These are phyloP conservation scores for Pristionchus entomophagus DNA, from an alignment of 2,888 invertebrate species.

Conservation along the genomic window DNA sequence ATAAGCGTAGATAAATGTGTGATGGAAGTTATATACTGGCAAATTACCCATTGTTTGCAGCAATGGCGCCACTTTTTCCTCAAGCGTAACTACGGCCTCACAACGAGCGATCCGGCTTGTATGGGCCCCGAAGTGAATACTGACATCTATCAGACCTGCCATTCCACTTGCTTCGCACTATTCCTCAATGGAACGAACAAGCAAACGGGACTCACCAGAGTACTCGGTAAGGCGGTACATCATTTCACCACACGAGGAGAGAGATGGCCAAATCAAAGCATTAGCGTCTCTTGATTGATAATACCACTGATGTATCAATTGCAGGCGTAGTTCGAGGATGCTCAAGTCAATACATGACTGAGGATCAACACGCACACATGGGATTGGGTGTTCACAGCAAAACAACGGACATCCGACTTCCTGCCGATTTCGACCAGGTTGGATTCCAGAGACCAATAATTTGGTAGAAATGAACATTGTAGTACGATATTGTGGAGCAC, in stretches of 20 bases:
- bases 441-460: neutral
- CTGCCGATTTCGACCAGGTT: conserved; percentile 71
- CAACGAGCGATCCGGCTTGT: conserved; percentile 66
- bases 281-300: neutral
- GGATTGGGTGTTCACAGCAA: conserved; percentile 67
- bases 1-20: neutral
- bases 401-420: conserved; percentile 64
- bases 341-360: conserved; percentile 67
- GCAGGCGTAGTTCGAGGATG: conserved; percentile 69
- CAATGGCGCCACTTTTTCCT: conserved; percentile 73
- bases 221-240: conserved; percentile 57
- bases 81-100: conserved; percentile 69
- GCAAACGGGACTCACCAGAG: conserved; percentile 62
- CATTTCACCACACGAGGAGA: no score
- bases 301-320: conserved; percentile 27
- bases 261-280: neutral
- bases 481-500: conserved; percentile 70
- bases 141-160: conserved; percentile 60
- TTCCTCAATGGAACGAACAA: conserved; percentile 70
- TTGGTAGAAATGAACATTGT: conserved; percentile 44
- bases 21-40: neutral
- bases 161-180: conserved; percentile 69
- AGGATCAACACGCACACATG: conserved; percentile 70
- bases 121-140: conserved; percentile 51
- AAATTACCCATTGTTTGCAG: conserved; percentile 57